These are phyloP conservation scores for Acridotheres tristis DNA, from an alignment of 2,797 vertebrate genomes.

Conservation along the genomic window DNA sequence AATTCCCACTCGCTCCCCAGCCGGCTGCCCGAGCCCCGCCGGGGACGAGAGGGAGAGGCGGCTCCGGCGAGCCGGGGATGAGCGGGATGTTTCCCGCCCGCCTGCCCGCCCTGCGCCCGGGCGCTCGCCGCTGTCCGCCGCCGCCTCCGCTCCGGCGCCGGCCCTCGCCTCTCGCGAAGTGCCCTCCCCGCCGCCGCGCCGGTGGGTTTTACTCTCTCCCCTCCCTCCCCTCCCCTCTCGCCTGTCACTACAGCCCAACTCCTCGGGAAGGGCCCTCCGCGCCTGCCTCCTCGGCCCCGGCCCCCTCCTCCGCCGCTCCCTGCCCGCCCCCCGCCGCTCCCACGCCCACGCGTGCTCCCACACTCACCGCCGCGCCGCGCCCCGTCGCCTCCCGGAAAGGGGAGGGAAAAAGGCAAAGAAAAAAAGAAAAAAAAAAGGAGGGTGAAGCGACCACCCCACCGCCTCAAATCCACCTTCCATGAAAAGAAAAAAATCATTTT, in stretches of 20 bases:
- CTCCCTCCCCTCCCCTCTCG: constrained; percentile 36
- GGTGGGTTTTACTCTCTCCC: neutral
- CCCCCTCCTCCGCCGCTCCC: constrained; percentile 34
- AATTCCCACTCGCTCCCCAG: too few relatives aligned
- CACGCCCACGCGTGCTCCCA: constrained; percentile 35
- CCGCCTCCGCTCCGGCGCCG: neutral
- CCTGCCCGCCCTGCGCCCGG: neutral
- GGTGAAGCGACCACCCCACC: neutral
- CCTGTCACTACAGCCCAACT: constrained; percentile 38
- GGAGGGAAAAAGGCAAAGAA: neutral
- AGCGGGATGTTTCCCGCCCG: neutral
- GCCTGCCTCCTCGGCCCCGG: constrained; percentile 31
- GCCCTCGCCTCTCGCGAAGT: constrained; percentile 21
- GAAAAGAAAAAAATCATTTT: neutral
- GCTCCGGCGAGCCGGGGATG: neutral
- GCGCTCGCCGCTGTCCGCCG: neutral
- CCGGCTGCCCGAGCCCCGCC: too few relatives aligned
- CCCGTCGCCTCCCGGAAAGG: constrained; percentile 38
- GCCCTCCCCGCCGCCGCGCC: constrained; percentile 62
- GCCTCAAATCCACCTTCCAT: neutral
- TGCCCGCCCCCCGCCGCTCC: constrained; percentile 22
- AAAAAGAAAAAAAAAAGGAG: too few relatives aligned
- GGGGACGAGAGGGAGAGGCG: too few relatives aligned
- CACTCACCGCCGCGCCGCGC: constrained; percentile 66
- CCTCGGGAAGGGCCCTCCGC: constrained; percentile 32